phyloP scores from a whole-genome alignment of 2,113 vertebrate genomes.

The Bujurquina vittata region DNA sequence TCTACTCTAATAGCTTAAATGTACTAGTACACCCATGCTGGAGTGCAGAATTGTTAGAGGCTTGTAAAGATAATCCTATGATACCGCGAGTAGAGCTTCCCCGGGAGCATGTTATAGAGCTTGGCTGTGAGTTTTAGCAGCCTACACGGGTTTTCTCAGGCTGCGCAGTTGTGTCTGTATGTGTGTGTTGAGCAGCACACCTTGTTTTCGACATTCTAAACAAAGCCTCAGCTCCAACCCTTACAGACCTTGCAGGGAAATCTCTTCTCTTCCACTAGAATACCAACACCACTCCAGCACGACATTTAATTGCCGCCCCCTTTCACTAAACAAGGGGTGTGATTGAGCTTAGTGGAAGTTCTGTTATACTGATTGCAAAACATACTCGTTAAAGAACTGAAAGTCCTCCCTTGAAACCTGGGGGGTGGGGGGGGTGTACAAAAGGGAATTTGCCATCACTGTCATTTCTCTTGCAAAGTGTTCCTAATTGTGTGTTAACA shows the following conservation, averaged over 20 bases:
- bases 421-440: no score
- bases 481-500: slow-evolving; percentile 67
- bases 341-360: slow-evolving; percentile 66
- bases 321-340: slow-evolving; percentile 60
- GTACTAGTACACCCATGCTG: slow-evolving; percentile 14
- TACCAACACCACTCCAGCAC: slow-evolving; percentile 36
- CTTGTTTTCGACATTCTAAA: slow-evolving; percentile 49
- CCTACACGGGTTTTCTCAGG: not conserved
- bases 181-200: not conserved
- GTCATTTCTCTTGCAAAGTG: slow-evolving; percentile 42
- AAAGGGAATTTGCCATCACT: slow-evolving; percentile 40
- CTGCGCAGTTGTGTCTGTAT: not conserved
- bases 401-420: slow-evolving; percentile 55
- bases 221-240: slow-evolving; percentile 43
- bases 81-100: slow-evolving; percentile 34
- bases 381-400: slow-evolving; percentile 26
- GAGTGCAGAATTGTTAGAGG: slow-evolving; percentile 23
- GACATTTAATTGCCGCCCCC: slow-evolving; percentile 50
- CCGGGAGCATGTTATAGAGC: slow-evolving; percentile 33
- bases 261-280: slow-evolving; percentile 42
- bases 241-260: slow-evolving; percentile 31
- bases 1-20: slow-evolving; percentile 12
- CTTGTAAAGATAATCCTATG: slow-evolving; percentile 40
- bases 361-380: slow-evolving; percentile 55
- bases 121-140: slow-evolving; percentile 40